Conservation (phyloP, 2,888 invertebrate genomes). For the Hermaeophaga mercurialis region DNA sequence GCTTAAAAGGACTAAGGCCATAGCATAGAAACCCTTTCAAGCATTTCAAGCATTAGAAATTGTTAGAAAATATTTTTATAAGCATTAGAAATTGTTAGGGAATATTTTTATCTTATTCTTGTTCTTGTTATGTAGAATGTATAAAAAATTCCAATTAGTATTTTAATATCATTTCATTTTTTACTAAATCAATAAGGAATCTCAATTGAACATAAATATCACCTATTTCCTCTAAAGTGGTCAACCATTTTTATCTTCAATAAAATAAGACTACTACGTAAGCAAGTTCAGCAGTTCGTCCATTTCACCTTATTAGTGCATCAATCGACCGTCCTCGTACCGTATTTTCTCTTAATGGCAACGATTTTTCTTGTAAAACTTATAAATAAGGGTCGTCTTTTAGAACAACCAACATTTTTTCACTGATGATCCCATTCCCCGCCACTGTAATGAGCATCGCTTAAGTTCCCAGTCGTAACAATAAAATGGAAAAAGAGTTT, state of each 20-base stretch:
- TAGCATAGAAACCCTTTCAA: no score
- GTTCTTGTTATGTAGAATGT: no score
- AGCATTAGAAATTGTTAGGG: no score
- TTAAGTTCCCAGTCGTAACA: no score
- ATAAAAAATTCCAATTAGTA: no score
- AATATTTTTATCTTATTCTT: no score
- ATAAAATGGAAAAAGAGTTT: no score
- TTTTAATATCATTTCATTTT: no score
- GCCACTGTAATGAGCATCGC: background rate
- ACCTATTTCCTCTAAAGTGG: background rate
- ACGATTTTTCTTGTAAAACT: slow-evolving; percentile 5
- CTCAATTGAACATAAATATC: background rate
- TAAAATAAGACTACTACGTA: slow-evolving; percentile 4
- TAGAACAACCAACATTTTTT: background rate
- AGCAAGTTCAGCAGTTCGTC: slow-evolving; percentile 9
- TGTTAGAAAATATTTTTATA: no score
- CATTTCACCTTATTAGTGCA: slow-evolving; percentile 7
- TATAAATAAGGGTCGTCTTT: slow-evolving; percentile 7
- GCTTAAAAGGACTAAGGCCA: no score
- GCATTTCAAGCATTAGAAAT: no score
- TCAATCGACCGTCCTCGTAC: slow-evolving; percentile 7
- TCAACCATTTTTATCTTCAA: background rate
- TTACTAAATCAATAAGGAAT: no score
- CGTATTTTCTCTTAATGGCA: slow-evolving; percentile 4
- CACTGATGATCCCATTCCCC: background rate